Conservation (phyloP, 2,113 vertebrate genomes). For the Chrysochloris asiatica region DNA sequence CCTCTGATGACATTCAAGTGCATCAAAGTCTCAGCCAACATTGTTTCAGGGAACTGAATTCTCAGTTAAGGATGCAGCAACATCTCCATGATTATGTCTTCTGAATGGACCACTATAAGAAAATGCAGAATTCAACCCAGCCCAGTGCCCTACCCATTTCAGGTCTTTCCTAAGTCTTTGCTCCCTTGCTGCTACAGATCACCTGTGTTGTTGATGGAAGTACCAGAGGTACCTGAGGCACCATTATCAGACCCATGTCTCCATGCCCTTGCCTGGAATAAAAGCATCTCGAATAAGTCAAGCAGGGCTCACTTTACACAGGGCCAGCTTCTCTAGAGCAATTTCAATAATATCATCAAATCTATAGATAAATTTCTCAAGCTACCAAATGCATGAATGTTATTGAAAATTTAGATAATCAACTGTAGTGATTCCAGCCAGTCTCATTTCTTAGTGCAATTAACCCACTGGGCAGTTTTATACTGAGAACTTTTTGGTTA, state of each 20-base stretch:
- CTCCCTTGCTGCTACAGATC: neutral
- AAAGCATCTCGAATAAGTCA: neutral
- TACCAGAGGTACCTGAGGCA: too few relatives aligned
- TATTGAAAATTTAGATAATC: neutral
- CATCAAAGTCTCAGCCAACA: neutral
- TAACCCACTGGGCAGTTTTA: neutral
- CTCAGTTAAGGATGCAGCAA: neutral
- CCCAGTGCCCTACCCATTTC: neutral
- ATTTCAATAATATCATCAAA: neutral
- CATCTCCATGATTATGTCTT: neutral
- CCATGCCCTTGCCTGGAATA: neutral
- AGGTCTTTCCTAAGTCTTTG: constrained; percentile 19
- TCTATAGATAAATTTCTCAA: neutral
- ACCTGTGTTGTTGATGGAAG: neutral
- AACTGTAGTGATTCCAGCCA: neutral
- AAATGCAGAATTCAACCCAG: constrained; percentile 42
- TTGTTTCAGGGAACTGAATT: neutral
- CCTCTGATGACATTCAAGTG: neutral
- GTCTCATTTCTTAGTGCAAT: neutral
- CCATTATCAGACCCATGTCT: neutral
- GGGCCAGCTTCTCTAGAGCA: neutral
- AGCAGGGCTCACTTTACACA: neutral
- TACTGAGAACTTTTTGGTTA: neutral
- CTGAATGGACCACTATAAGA: neutral
- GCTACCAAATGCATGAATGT: neutral